Base-by-base conservation (phyloP, 2,113 vertebrate species). In the Cairina moschata region DNA sequence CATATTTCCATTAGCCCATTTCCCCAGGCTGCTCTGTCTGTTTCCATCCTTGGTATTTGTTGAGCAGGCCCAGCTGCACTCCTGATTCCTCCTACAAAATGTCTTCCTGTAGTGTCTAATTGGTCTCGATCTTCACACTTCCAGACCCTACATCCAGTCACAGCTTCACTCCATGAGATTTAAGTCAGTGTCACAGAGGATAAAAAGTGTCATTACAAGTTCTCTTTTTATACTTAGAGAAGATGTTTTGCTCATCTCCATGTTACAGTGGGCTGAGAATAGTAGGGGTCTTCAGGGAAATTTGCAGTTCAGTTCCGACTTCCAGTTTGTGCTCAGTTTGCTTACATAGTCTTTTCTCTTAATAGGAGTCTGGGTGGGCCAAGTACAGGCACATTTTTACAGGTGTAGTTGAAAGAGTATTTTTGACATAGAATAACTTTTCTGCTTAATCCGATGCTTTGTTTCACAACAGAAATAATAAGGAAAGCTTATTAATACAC, bases 391-490 rank as follows among this genome's bases (percentile, higher is more conserved):
- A 55, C 6, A 55, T 69, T 92, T 87, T 88, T 82, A 77, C 90
- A 91, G 87, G 93, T 91, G 67, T 95, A 87, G 67, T 69, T 83
- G 81, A 89, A 95, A 94, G 50, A 32, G 50, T 80, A 29, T 92
- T 38, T 18, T 54, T 90, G 78, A 90, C 44, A 55, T 17, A 62
- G 44, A 83, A 44, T 25, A 84, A 82, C 58, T 71, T 84, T 60
- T 7, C 29, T 86, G 73, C 55, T 66, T 78, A 75, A 90, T 75
- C 21, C 11, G 50, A 83, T 54, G 18, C 36, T 91, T 88, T 80
- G 34, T 83, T 84, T 84, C 36, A 54, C 29, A 75, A 84, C 8
- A 29, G 58, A 54, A 85, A 84, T 60, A 96, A 81, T 81, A 78
- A 91, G 22, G 9, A 54, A 91, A 81, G 16, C 25, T 78, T 83